phyloP scores from a whole-genome alignment of 2,797 vertebrate genomes.

The Lepus townsendii region DNA sequence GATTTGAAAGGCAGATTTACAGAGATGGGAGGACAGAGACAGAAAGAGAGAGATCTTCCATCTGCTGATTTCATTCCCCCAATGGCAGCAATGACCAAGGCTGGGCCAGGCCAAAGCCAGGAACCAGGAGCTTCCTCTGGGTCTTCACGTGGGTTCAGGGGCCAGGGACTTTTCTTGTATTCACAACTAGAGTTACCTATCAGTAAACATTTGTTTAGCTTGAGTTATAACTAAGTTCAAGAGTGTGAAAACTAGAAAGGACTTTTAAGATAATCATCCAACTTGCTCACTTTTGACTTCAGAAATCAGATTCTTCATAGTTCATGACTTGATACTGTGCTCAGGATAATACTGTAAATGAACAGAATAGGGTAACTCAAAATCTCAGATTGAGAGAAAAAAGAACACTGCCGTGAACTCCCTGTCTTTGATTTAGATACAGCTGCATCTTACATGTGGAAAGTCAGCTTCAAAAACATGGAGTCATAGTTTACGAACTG shows the following conservation, averaged over 20 bases:
- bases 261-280: not conserved
- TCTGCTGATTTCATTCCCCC: no score
- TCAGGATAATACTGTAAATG: constrained; percentile 13
- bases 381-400: not conserved
- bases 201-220: constrained; percentile 35
- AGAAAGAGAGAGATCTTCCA: no score
- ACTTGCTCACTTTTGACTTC: not conserved
- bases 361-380: not conserved
- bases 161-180: not conserved
- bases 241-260: not conserved
- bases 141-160: no score
- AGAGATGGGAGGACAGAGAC: no score
- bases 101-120: no score
- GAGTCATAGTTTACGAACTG: not conserved
- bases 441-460: not conserved
- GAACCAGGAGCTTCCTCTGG: no score
- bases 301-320: not conserved
- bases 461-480: not conserved
- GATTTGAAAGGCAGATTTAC: no score
- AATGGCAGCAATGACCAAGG: no score
- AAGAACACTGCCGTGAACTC: not conserved
- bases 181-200: constrained; percentile 38
- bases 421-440: not conserved
- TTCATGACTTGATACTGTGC: constrained; percentile 35
- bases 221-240: constrained; percentile 39